Conservation (phyloP, 2,888 invertebrate genomes). For the Ormyrus pomaceus region DNA sequence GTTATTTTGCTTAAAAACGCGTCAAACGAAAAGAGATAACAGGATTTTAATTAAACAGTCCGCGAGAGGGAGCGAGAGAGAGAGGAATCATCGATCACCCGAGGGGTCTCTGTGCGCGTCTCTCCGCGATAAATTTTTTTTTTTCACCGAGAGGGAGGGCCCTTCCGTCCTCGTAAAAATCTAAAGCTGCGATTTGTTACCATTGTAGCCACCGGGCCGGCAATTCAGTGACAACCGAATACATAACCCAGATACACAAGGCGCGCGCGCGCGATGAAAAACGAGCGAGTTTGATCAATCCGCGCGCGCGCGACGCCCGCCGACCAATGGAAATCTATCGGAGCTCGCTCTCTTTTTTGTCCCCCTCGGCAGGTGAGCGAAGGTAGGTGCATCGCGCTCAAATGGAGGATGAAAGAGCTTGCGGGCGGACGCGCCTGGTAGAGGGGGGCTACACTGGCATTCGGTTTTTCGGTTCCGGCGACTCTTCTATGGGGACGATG, state of each 20-base stretch:
- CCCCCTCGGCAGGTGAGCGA: too few relatives aligned
- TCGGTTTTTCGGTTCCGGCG: too few relatives aligned
- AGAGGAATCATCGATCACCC: slow-evolving; percentile 23
- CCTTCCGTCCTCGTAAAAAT: slow-evolving; percentile 44
- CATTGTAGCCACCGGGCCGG: slow-evolving; percentile 40
- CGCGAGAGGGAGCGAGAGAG: too few relatives aligned
- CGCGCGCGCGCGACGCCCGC: slow-evolving; percentile 55
- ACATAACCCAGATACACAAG: slow-evolving; percentile 34
- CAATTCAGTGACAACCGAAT: slow-evolving; percentile 50
- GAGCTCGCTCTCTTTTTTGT: too few relatives aligned
- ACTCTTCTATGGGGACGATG: too few relatives aligned
- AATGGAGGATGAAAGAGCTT: too few relatives aligned
- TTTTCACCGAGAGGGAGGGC: too few relatives aligned
- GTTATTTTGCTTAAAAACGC: not conserved
- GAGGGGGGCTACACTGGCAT: too few relatives aligned
- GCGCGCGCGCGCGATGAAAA: slow-evolving; percentile 52
- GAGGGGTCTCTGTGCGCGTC: not conserved
- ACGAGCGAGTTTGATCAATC: slow-evolving; percentile 62
- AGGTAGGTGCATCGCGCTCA: too few relatives aligned
- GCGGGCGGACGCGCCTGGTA: too few relatives aligned
- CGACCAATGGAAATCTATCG: slow-evolving; percentile 61
- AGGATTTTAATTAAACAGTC: slow-evolving; percentile 28
- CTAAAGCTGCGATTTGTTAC: slow-evolving; percentile 57
- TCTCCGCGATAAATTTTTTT: slow-evolving; percentile 25
- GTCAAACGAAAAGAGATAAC: slow-evolving; percentile 9